Evolutionary conservation across 2,888 invertebrate genomes (phyloP).

Genomic region (Mesodorylaimus sp.): DNA sequence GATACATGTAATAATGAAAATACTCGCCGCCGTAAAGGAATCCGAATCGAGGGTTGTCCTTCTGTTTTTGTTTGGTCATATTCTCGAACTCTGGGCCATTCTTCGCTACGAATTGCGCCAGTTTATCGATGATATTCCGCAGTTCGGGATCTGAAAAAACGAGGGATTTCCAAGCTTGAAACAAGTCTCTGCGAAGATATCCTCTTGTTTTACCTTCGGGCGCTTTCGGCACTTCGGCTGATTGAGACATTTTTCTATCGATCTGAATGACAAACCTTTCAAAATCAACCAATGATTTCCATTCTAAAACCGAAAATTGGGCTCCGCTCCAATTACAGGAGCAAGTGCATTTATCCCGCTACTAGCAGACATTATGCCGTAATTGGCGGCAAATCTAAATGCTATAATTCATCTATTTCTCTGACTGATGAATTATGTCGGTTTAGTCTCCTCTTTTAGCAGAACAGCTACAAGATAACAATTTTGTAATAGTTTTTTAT

Average conservation of each 20-base stretch:
- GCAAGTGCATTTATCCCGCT: no score
- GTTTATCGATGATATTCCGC: slow-evolving; percentile 89
- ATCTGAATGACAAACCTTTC: no score
- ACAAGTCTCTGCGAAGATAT: background rate
- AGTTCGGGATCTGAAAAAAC: slow-evolving; percentile 56
- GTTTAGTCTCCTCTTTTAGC: no score
- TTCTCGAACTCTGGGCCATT: slow-evolving; percentile 99
- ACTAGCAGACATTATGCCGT: no score
- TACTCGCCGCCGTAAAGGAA: slow-evolving; percentile 90
- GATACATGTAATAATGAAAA: slow-evolving; percentile 87
- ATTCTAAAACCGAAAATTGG: no score
- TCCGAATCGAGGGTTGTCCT: slow-evolving; percentile 87
- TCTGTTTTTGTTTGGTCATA: slow-evolving; percentile 95
- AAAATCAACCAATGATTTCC: no score
- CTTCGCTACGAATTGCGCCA: slow-evolving; percentile 91
- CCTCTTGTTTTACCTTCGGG: background rate
- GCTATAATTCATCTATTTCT: no score
- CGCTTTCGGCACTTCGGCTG: background rate
- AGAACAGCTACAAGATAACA: no score
- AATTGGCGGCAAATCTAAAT: no score
- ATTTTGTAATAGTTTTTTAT: no score
- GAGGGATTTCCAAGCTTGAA: background rate
- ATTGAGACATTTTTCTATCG: background rate
- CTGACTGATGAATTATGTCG: no score
- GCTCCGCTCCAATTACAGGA: no score